These are phyloP conservation scores for Hirtodrosophila cameraria DNA, from an alignment of 2,888 invertebrate species.

Conservation along the genomic window DNA sequence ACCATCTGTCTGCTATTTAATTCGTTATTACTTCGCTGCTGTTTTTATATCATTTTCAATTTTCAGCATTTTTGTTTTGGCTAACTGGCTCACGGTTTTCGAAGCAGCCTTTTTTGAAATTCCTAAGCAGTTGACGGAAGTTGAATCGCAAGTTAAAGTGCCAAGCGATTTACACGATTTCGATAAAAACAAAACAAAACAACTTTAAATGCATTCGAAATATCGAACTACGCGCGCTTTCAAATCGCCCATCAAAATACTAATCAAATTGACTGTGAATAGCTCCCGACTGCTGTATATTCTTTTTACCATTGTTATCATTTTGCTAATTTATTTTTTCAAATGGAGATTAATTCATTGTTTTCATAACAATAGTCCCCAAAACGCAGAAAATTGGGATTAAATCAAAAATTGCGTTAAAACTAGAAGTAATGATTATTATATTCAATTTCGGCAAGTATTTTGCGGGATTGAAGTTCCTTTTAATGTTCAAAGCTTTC, in stretches of 20 bases:
- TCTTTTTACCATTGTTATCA: no score
- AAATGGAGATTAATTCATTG: no score
- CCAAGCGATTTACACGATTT: constrained; percentile 49
- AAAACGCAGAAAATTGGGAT: no score
- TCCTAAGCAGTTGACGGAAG: constrained; percentile 67
- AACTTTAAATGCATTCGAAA: constrained; percentile 57
- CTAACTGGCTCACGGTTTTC: constrained; percentile 44
- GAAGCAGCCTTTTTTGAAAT: constrained; percentile 46
- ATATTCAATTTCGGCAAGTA: no score
- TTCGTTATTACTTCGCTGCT: constrained; percentile 27
- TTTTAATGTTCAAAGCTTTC: no score
- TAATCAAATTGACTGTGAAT: not conserved
- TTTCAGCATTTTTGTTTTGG: constrained; percentile 9
- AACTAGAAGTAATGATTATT: no score
- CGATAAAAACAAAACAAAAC: constrained; percentile 38
- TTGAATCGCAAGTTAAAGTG: constrained; percentile 72
- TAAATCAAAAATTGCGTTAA: no score
- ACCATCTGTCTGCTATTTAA: constrained; percentile 50
- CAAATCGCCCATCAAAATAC: constrained; percentile 29
- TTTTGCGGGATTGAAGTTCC: no score
- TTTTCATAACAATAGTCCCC: no score
- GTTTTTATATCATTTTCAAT: not conserved
- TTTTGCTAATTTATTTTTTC: no score
- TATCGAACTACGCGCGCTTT: constrained; percentile 41
- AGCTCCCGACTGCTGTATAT: not conserved